These are phyloP conservation scores for Erebia ligea DNA, from an alignment of 2,888 invertebrate species.

Conservation along the genomic window DNA sequence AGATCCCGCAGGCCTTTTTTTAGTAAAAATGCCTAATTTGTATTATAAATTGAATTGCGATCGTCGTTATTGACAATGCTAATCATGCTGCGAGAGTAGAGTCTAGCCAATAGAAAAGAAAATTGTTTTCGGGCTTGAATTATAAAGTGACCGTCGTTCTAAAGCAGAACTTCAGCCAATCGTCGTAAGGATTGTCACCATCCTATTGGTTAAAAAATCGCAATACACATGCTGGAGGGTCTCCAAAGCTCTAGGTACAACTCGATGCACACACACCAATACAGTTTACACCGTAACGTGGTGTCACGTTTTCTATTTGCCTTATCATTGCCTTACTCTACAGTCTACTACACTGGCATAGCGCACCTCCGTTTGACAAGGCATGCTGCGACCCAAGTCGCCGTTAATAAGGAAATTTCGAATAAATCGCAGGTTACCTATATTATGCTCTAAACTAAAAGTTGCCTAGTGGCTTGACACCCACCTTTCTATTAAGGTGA, in stretches of 20 bases:
- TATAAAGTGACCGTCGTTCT: no score
- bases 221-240: background rate
- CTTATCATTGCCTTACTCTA: slow-evolving; percentile 35
- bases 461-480: no score
- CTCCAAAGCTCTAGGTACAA: slow-evolving; percentile 15
- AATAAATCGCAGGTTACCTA: background rate
- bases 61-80: no score
- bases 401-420: background rate
- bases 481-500: no score
- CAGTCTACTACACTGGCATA: background rate
- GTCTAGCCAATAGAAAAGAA: no score
- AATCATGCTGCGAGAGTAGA: no score
- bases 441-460: no score
- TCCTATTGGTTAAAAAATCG: background rate
- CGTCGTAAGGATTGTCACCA: background rate
- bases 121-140: no score
- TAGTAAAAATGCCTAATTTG: no score
- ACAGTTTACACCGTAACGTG: background rate
- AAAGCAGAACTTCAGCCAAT: slow-evolving; percentile 6
- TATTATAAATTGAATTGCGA: no score
- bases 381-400: background rate
- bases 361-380: slow-evolving; percentile 13
- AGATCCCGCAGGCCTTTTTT: background rate
- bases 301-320: slow-evolving; percentile 35
- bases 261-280: slow-evolving; percentile 21